phyloP scores from a whole-genome alignment of 2,888 invertebrate genomes.

The Carcina quercana region DNA sequence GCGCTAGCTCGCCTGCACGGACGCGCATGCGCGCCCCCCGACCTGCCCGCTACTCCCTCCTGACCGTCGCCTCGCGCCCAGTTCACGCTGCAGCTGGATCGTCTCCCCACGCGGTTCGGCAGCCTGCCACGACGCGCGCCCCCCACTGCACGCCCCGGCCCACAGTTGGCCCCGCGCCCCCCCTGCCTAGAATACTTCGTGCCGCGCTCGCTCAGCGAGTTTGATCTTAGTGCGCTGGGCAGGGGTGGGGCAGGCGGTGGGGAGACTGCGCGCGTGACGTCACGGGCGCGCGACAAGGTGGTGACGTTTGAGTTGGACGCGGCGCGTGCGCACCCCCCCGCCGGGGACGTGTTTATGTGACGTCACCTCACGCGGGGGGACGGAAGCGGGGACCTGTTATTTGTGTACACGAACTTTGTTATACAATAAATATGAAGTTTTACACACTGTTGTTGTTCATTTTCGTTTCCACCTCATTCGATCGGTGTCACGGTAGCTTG shows the following conservation, averaged over 20 bases:
- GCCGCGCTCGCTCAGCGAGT: conserved; percentile 88
- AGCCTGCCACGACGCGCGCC: conserved; percentile 71
- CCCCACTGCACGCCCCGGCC: conserved; percentile 67
- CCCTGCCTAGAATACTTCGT: conserved; percentile 87
- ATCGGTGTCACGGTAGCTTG: too few relatives aligned
- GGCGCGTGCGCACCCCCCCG: conserved; percentile 68
- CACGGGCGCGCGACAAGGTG: conserved; percentile 78
- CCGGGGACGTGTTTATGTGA: conserved; percentile 89
- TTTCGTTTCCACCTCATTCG: neutral
- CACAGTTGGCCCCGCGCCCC: conserved; percentile 69
- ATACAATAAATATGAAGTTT: conserved; percentile 39
- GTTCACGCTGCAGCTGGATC: conserved; percentile 51
- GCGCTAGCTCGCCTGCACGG: conserved; percentile 54
- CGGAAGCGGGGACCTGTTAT: conserved; percentile 20
- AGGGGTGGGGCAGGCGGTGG: conserved; percentile 23
- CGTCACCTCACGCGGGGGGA: too few relatives aligned
- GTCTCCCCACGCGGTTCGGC: conserved; percentile 65
- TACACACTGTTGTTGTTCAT: conserved; percentile 11
- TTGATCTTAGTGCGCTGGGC: conserved; percentile 76
- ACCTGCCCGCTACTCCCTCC: conserved; percentile 37
- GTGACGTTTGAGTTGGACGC: conserved; percentile 80
- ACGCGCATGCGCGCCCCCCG: conserved; percentile 29
- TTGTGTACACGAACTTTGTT: conserved; percentile 46
- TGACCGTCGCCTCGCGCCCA: conserved; percentile 38
- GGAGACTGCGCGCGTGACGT: conserved; percentile 35